Evolutionary conservation across 1,140 invertebrate species (phyloP), one percentile per base, ranked within the genome.

Genomic region (Liolophura sinensis): DNA sequence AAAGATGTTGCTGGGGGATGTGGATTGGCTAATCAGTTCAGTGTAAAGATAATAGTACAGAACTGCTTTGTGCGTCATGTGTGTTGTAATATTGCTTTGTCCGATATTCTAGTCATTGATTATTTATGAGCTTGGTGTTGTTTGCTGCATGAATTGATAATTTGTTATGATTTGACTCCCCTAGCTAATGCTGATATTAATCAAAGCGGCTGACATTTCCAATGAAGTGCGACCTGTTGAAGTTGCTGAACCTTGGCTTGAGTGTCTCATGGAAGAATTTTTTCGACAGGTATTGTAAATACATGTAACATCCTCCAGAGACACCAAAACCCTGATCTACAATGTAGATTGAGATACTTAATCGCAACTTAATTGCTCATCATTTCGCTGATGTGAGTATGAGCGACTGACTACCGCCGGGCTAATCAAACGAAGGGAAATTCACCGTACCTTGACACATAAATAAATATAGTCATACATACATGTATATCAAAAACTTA

Each of bases 141-240:
- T 20, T 54, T 54, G 18, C 51, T 54, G 18, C n/a, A 24, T 20
- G 51, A 3, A 40, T 40, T 40, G 31, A 40, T 40, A 9, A 40
- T 40, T 40, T 40, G 31, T 40, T 40, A 40, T 40, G 31, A 40
- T 40, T 40, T 40, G 31, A 40, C 31, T 40, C 31, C 31, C 31
- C 9, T 40, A 94, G 92, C 85, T 93, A 46, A 91, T 90, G 75
- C 93, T 93, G 92, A 89, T 94, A 58, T 86, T 94, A 54, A 93
- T 94, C 69, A 94, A 94, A 87, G 91, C 93, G 24, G 91, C 92
- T 51, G 93, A 94, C 78, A 93, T 94, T 73, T 94, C 92, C 57
- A 94, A 94, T 79, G 93, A 94, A 85, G 91, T 91, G 0, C 84
- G 93, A 60, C 92, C 92, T 20, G 91, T 93, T 88, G 90, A 93